phyloP scores from a whole-genome alignment of 2,888 invertebrate genomes.

The Caenorhabditis sp. region DNA sequence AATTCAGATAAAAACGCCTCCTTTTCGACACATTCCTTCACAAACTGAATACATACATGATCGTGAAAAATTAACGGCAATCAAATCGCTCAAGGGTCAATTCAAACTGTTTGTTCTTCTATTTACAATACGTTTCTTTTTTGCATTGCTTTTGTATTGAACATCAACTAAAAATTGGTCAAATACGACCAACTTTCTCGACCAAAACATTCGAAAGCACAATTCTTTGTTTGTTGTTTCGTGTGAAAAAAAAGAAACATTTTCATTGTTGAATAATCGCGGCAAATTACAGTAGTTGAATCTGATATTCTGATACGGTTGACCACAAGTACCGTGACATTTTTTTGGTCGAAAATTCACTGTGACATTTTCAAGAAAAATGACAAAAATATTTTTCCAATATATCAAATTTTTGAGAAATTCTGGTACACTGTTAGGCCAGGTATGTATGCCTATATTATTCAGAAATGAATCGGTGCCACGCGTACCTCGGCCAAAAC shows the following conservation, averaged over 20 bases:
- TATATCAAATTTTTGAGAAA: no score
- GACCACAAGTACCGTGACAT: no score
- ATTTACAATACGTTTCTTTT: conserved; percentile 1
- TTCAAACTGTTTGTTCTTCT: not conserved
- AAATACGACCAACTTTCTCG: not conserved
- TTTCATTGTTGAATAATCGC: not conserved
- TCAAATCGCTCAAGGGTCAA: not conserved
- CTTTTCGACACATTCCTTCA: not conserved
- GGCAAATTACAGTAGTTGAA: no score
- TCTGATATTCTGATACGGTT: no score
- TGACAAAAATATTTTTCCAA: no score
- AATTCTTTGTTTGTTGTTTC: not conserved
- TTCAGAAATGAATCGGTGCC: no score
- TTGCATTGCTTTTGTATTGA: not conserved
- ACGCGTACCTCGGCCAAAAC: no score
- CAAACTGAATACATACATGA: not conserved
- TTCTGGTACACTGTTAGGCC: no score
- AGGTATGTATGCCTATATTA: no score
- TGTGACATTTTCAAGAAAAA: no score
- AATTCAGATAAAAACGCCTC: not conserved
- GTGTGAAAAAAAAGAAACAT: not conserved
- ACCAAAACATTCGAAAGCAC: not conserved
- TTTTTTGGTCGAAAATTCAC: no score
- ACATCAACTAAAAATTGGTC: not conserved
- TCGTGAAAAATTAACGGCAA: conserved; percentile 1